phyloP scores from a whole-genome alignment of 2,888 invertebrate species.

The Drosophila falleni region DNA sequence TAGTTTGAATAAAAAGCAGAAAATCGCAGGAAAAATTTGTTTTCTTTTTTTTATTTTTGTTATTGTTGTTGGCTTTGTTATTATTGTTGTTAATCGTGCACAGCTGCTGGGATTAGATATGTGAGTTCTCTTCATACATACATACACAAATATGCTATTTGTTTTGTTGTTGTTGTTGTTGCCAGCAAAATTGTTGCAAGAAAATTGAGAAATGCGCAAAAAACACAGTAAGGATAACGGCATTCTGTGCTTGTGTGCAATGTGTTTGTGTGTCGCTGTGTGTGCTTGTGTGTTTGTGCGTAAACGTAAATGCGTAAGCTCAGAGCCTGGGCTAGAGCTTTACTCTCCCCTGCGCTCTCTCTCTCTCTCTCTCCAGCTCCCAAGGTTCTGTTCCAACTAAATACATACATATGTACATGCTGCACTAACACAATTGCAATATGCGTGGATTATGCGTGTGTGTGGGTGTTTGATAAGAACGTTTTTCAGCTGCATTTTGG shows the following conservation, averaged over 20 bases:
- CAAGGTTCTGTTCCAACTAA: conserved; percentile 40
- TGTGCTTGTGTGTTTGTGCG: conserved; percentile 38
- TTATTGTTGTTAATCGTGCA: conserved; percentile 63
- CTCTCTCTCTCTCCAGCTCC: conserved; percentile 37
- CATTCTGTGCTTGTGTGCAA: conserved; percentile 13
- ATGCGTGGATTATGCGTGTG: conserved; percentile 3
- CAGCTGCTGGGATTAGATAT: conserved; percentile 58
- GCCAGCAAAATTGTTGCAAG: conserved; percentile 40
- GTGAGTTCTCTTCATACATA: conserved; percentile 41
- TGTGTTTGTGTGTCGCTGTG: neutral
- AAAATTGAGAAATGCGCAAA: conserved; percentile 57
- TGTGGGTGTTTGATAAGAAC: conserved; percentile 36
- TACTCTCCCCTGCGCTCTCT: conserved; percentile 34
- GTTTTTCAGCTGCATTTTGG: conserved; percentile 39
- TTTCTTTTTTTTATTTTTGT: conserved; percentile 40
- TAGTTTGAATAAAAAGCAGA: conserved; percentile 37
- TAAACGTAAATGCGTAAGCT: conserved; percentile 75
- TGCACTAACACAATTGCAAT: conserved; percentile 32
- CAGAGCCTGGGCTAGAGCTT: conserved; percentile 58
- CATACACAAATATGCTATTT: conserved; percentile 13
- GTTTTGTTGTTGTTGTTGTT: conserved; percentile 20
- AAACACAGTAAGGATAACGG: conserved; percentile 45
- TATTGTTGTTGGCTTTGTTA: conserved; percentile 36
- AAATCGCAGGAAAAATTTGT: conserved; percentile 36
- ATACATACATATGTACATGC: conserved; percentile 14